Evolutionary conservation across 2,888 invertebrate genomes (phyloP), one percentile per base, ranked within the genome.

Genomic region (Agapostemon virescens): DNA sequence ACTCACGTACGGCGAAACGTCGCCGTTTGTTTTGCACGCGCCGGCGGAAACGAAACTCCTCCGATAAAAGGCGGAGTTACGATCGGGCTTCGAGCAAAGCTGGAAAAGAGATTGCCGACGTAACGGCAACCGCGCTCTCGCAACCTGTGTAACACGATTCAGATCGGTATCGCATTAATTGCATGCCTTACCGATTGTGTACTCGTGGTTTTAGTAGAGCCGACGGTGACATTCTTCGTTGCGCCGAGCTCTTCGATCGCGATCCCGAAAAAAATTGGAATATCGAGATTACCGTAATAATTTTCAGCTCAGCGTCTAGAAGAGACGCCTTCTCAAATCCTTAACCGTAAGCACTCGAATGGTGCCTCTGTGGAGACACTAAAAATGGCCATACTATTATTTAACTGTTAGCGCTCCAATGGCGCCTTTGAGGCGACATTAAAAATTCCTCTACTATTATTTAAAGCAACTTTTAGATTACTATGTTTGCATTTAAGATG

Each of bases 121-220:
- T 67, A 70, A 77, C 74, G 81, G 79, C 79, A 74, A 83, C 78
- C 80, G 73, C 66, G 80, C 70, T 73, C 70, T 73, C 86, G 77
- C 72, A 72, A 45, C 49, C 74, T 36, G 63, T 74, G 84, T 80
- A 78, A 84, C 75, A 73, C 84, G 81, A 86, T 86, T 86, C 77
- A 83, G 88, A 89, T 90, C 89, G 85, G 86, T 89, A 89, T 89
- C 90, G 78, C 88, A 88, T 90, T 90, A 89, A 90, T 90, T 90
- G 88, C 90, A 85, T 87, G 85, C 87, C 88, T 82, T 75, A 82
- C 79, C 87, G 82, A 86, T 87, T 86, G 85, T 87, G 87, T 82
- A 74, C 68, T 84, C 79, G 87, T 79, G 84, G 82, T 87, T 77
- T 77, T 68, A 67, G 61, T 67, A 69, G 77, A 45, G 69, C 70